A percentile compares a stretch with the other conserved stretches of the same genome.
These are phyloP conservation scores for Ginglymostoma cirratum DNA, from an alignment of 2,113 vertebrate species.

Conservation along the genomic window DNA sequence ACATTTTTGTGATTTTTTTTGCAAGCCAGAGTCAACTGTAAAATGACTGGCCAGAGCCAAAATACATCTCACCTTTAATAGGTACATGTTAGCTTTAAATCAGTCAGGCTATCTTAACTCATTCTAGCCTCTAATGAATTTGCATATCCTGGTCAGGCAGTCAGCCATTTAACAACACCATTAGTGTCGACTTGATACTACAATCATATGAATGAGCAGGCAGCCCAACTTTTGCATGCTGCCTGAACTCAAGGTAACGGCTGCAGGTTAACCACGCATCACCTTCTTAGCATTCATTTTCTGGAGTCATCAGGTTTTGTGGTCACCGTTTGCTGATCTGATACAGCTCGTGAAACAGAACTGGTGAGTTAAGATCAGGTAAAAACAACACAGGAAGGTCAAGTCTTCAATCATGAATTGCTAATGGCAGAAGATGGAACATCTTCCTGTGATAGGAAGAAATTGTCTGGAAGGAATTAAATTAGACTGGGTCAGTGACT, in stretches of 20 bases:
- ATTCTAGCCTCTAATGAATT: neutral
- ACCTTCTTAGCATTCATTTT: neutral
- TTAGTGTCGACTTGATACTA: neutral
- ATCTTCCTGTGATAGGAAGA: neutral
- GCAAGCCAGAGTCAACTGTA: neutral
- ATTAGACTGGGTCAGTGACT: neutral
- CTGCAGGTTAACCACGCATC: neutral
- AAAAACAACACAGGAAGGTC: neutral
- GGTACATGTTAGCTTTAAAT: neutral
- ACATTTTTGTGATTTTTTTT: neutral
- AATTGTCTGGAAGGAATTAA: neutral
- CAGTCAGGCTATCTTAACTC: neutral
- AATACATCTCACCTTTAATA: neutral
- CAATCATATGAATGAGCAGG: neutral
- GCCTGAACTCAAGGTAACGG: neutral
- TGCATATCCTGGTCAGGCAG: neutral
- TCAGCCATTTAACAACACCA: neutral
- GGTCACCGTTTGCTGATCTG: neutral
- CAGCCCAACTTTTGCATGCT: neutral
- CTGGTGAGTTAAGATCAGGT: neutral
- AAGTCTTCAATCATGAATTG: neutral
- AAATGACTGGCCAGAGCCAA: neutral
- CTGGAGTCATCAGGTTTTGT: neutral
- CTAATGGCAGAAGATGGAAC: neutral
- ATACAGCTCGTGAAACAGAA: neutral